These are phyloP conservation scores for Sitodiplosis mosellana DNA, from an alignment of 1,140 invertebrate species.

Conservation along the genomic window DNA sequence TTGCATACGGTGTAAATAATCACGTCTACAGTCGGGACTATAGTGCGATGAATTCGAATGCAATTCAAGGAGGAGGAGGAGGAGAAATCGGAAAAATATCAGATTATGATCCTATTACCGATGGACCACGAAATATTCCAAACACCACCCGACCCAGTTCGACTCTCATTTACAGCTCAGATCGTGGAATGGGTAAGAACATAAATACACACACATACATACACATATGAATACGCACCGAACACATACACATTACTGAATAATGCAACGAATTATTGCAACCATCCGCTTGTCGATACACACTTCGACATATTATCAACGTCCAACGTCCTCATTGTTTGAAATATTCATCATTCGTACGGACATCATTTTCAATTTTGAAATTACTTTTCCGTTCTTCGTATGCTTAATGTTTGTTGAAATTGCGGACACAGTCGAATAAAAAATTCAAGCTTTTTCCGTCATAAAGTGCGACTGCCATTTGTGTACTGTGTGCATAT, in stretches of 20 bases:
- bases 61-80: not conserved
- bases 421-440: too few species aligned
- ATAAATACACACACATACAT: not conserved
- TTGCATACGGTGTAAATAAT: not conserved
- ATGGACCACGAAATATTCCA: conserved; percentile 46
- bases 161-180: conserved; percentile 72
- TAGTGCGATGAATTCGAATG: not conserved
- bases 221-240: too few species aligned
- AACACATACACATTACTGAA: too few species aligned
- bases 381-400: too few species aligned
- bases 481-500: not conserved
- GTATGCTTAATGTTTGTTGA: too few species aligned
- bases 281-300: not conserved
- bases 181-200: conserved; percentile 36
- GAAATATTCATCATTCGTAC: not conserved
- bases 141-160: conserved; percentile 54
- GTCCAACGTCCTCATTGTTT: not conserved
- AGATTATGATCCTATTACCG: conserved; percentile 58
- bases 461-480: not conserved
- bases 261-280: too few species aligned
- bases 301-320: not conserved
- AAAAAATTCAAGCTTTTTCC: too few species aligned
- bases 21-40: not conserved
- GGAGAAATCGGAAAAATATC: conserved; percentile 45
- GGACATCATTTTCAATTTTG: too few species aligned